These are phyloP conservation scores for Hemiscyllium ocellatum DNA, from an alignment of 2,113 vertebrate species.

Conservation along the genomic window DNA sequence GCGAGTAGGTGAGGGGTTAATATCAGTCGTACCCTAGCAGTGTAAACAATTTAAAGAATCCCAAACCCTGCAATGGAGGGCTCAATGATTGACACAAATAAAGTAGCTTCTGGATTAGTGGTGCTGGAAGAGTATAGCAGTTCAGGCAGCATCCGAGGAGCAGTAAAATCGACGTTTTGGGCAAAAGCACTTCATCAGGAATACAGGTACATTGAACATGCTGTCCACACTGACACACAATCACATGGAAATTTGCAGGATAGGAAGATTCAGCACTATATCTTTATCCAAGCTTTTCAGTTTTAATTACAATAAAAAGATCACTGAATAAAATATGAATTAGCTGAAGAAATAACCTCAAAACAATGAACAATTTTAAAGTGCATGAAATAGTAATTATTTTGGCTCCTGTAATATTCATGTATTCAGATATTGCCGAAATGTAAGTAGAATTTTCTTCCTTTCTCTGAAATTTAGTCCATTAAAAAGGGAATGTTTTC, in stretches of 20 bases:
- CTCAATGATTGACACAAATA: background rate
- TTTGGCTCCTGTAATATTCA: background rate
- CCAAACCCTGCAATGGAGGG: background rate
- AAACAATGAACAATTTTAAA: background rate
- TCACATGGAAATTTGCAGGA: background rate
- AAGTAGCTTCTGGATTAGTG: background rate
- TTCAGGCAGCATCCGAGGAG: too few species aligned
- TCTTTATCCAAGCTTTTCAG: background rate
- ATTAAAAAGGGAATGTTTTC: background rate
- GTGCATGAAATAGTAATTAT: background rate
- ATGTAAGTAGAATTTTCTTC: conserved; percentile 13
- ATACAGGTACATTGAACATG: background rate
- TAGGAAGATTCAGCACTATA: background rate
- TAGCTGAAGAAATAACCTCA: background rate
- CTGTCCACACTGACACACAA: background rate
- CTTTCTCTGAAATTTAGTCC: background rate
- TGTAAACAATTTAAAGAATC: background rate
- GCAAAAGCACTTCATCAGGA: too few species aligned
- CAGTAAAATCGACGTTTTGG: too few species aligned
- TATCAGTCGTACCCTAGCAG: background rate
- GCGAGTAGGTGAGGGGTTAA: background rate
- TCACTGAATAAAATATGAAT: background rate
- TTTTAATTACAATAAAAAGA: background rate
- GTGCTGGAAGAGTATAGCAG: too few species aligned
- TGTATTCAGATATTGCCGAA: too few species aligned